Percentiles rank a stretch among this genome's conserved stretches.
These are phyloP conservation scores for Melanostoma mellinum DNA, from an alignment of 2,888 invertebrate genomes.

Conservation along the genomic window DNA sequence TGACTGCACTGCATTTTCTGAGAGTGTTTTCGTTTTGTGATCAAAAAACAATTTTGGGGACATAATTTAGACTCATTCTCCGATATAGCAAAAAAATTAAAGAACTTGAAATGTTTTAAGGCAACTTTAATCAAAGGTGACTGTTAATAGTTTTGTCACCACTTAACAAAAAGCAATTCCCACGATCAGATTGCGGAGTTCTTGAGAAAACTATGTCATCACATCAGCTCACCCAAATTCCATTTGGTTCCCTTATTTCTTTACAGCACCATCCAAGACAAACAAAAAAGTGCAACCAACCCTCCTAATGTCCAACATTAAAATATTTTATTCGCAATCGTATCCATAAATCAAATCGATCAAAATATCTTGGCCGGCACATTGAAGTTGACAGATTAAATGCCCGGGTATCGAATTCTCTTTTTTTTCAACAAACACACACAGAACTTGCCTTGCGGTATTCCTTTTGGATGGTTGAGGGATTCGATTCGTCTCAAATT, in stretches of 20 bases:
- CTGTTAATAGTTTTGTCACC: background rate
- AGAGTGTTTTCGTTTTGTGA: no score
- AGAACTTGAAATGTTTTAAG: no score
- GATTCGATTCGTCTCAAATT: slow-evolving; percentile 10
- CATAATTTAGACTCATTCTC: no score
- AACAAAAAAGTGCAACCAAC: slow-evolving; percentile 61
- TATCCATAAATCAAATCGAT: slow-evolving; percentile 74
- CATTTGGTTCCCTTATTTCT: slow-evolving; percentile 42
- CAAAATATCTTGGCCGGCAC: slow-evolving; percentile 73
- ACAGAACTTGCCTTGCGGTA: slow-evolving; percentile 21
- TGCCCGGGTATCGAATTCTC: slow-evolving; percentile 58
- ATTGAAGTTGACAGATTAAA: slow-evolving; percentile 75
- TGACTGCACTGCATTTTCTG: no score
- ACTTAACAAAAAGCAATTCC: slow-evolving; percentile 18
- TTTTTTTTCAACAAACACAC: slow-evolving; percentile 46
- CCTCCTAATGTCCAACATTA: slow-evolving; percentile 74
- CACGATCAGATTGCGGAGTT: slow-evolving; percentile 43
- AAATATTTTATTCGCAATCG: slow-evolving; percentile 73
- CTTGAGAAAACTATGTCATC: slow-evolving; percentile 51
- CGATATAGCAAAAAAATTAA: no score
- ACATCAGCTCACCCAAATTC: slow-evolving; percentile 50
- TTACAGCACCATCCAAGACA: slow-evolving; percentile 4
- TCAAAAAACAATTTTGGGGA: no score
- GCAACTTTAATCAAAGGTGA: no score
- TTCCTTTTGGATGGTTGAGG: slow-evolving; percentile 26